Conservation (phyloP, 2,888 invertebrate genomes). For the Drosophila algonquin region DNA sequence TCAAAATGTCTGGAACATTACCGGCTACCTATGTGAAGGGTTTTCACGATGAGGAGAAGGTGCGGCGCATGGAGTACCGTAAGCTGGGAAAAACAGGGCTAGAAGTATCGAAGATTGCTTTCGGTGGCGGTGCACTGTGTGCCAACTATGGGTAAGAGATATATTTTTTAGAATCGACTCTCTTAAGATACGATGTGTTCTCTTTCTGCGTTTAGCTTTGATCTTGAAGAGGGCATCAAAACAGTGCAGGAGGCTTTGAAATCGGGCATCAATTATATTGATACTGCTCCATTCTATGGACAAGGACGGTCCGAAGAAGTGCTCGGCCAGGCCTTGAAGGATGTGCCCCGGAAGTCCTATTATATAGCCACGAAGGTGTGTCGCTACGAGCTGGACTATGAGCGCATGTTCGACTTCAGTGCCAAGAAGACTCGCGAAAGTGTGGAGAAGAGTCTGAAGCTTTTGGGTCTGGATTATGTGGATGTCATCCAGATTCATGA, state of each 20-base stretch:
- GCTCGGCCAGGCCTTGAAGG: slow-evolving; percentile 92
- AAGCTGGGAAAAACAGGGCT: slow-evolving; percentile 89
- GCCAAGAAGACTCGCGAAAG: slow-evolving; percentile 89
- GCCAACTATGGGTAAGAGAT: slow-evolving; percentile 87
- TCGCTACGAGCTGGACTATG: slow-evolving; percentile 89
- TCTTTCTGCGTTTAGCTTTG: slow-evolving; percentile 83
- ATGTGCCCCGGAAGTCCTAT: slow-evolving; percentile 91
- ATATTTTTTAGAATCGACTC: background rate
- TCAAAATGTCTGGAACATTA: slow-evolving; percentile 54
- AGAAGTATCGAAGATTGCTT: slow-evolving; percentile 88
- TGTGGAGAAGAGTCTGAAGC: slow-evolving; percentile 89
- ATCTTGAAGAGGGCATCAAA: slow-evolving; percentile 87
- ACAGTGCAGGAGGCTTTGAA: slow-evolving; percentile 89
- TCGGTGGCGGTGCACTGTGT: slow-evolving; percentile 91
- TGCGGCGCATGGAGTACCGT: slow-evolving; percentile 89
- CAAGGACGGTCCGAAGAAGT: slow-evolving; percentile 92
- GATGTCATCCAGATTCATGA: slow-evolving; percentile 98
- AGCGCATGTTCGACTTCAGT: slow-evolving; percentile 94
- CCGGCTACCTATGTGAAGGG: slow-evolving; percentile 87
- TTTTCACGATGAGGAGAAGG: slow-evolving; percentile 87
- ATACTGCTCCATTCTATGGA: slow-evolving; percentile 97
- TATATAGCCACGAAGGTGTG: slow-evolving; percentile 97
- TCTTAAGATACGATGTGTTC: background rate
- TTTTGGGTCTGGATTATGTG: slow-evolving; percentile 91
- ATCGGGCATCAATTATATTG: slow-evolving; percentile 94